Evolutionary conservation across 2,113 vertebrate genomes (phyloP).

Genomic region (Vicugna pacos): DNA sequence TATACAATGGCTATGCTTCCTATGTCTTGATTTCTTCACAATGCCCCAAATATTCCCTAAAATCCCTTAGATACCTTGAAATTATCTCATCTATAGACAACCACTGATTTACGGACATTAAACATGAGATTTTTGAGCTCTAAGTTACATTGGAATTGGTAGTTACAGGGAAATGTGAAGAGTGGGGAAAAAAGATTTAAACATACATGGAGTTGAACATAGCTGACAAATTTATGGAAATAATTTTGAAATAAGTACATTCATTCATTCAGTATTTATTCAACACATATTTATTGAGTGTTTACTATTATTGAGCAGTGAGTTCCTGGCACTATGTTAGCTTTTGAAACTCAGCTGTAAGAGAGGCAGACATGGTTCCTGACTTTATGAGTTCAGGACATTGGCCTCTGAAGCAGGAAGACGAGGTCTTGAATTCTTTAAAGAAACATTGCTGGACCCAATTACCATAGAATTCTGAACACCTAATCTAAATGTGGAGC

Average conservation of each 20-base stretch:
- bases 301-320: conserved; percentile 39
- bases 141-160: neutral
- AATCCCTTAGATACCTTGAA: neutral
- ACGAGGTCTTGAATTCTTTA: neutral
- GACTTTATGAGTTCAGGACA: conserved; percentile 27
- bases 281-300: conserved; percentile 55
- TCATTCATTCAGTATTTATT: conserved; percentile 62
- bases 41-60: neutral
- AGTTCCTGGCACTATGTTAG: neutral
- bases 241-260: conserved; percentile 59
- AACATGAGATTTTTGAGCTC: conserved; percentile 26
- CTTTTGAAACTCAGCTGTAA: conserved; percentile 1
- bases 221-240: conserved; percentile 50
- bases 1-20: neutral
- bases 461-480: neutral
- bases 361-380: neutral
- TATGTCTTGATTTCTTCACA: neutral
- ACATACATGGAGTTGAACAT: neutral
- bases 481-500: neutral
- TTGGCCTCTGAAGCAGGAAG: neutral
- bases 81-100: conserved; percentile 30
- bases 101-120: conserved; percentile 4
- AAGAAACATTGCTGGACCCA: neutral
- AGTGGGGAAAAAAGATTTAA: conserved; percentile 39
- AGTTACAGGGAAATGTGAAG: conserved; percentile 26